A percentile compares a stretch with the other conserved stretches of the same genome.
These are phyloP conservation scores for Enoplosus armatus DNA, from an alignment of 2,797 vertebrate genomes.

Conservation along the genomic window DNA sequence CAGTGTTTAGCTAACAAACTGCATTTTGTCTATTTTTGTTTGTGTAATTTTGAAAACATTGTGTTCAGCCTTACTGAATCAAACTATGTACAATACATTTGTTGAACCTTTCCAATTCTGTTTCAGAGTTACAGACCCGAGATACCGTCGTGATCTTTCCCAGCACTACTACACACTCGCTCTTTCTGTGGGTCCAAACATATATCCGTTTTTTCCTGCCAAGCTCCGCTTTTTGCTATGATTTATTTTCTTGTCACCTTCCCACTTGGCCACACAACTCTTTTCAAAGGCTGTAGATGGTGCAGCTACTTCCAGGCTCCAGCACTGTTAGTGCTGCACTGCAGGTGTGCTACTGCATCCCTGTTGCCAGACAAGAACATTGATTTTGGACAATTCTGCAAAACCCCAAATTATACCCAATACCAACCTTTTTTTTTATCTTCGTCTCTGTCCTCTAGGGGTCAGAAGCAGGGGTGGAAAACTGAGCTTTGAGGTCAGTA, in stretches of 20 bases:
- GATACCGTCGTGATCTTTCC: not conserved
- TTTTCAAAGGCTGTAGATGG: not conserved
- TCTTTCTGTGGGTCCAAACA: not conserved
- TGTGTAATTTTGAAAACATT: not conserved
- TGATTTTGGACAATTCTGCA: not conserved
- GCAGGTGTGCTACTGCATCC: not conserved
- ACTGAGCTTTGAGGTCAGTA: too few species aligned
- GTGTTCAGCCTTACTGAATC: too few species aligned
- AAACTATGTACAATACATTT: too few species aligned
- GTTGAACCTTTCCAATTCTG: not conserved
- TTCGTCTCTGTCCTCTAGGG: too few species aligned
- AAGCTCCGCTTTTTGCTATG: not conserved
- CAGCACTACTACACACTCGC: not conserved
- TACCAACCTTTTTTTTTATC: not conserved
- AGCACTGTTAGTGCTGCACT: not conserved
- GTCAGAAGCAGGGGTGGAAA: too few species aligned
- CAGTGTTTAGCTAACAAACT: not conserved
- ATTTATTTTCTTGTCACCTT: conserved; percentile 1
- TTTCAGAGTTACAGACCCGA: not conserved
- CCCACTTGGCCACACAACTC: not conserved
- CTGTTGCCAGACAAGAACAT: not conserved
- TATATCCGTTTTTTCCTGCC: not conserved
- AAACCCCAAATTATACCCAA: too few species aligned
- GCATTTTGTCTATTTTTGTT: not conserved
- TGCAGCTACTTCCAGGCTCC: not conserved